Evolutionary conservation across 1,140 invertebrate genomes (phyloP).

Genomic region (Dendrolimus punctatus): DNA sequence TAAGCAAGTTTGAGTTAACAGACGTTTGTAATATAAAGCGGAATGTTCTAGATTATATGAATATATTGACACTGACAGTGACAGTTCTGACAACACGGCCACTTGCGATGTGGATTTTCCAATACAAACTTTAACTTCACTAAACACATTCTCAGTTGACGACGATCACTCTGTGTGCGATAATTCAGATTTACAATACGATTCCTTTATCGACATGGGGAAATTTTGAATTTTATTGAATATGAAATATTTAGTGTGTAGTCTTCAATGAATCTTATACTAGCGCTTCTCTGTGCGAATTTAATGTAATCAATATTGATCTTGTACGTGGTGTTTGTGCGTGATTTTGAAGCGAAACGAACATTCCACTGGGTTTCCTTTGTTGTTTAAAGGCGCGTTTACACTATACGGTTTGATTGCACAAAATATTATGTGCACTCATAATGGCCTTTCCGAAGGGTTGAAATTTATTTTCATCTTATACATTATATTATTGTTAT

Average conservation of each 20-base stretch:
- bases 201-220: slow-evolving; percentile 63
- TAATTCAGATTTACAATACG: slow-evolving; percentile 55
- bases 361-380: no score
- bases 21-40: slow-evolving; percentile 15
- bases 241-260: slow-evolving; percentile 1
- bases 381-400: no score
- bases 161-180: slow-evolving; percentile 41
- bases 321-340: no score
- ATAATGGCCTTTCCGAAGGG: no score
- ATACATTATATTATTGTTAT: no score
- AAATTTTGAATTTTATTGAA: slow-evolving; percentile 41
- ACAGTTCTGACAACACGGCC: slow-evolving; percentile 51
- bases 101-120: slow-evolving; percentile 35
- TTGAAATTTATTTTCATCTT: no score
- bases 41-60: slow-evolving; percentile 32
- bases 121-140: slow-evolving; percentile 19
- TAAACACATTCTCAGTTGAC: slow-evolving; percentile 16
- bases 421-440: no score
- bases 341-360: no score
- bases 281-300: slow-evolving; percentile 13
- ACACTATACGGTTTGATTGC: no score
- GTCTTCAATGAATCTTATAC: slow-evolving; percentile 8
- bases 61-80: slow-evolving; percentile 51
- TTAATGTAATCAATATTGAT: not conserved
- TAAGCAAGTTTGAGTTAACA: slow-evolving; percentile 25